Evolutionary conservation across 2,113 vertebrate genomes (phyloP).

Genomic region (Abramis brama): DNA sequence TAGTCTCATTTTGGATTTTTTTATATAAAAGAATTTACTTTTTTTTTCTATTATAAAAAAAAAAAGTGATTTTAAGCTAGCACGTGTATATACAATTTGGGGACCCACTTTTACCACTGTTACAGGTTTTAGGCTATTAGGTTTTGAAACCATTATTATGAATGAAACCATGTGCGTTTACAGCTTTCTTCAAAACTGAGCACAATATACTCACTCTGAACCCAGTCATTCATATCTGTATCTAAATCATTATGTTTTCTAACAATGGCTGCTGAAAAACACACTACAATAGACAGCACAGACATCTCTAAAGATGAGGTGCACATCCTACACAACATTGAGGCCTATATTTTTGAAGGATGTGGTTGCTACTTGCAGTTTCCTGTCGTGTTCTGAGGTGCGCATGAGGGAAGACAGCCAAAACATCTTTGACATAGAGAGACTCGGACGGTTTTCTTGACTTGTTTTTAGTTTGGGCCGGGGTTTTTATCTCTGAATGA

Average conservation of each 20-base stretch:
- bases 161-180: not conserved
- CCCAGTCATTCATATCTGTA: not conserved
- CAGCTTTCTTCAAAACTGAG: not conserved
- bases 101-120: not conserved
- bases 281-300: not conserved
- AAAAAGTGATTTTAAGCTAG: not conserved
- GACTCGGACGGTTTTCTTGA: not conserved
- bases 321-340: constrained; percentile 4
- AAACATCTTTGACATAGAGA: constrained; percentile 5
- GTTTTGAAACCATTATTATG: not conserved
- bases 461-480: not conserved
- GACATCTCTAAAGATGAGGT: constrained; percentile 2
- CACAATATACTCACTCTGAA: not conserved
- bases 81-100: not conserved
- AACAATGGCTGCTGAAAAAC: not conserved
- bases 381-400: constrained; percentile 52
- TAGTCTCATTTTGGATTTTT: not conserved
- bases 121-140: not conserved
- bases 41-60: not conserved
- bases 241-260: not conserved
- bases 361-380: constrained; percentile 60
- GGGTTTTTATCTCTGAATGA: not conserved
- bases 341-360: constrained; percentile 49
- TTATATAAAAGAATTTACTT: not conserved
- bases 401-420: not conserved